Evolutionary conservation across 2,113 vertebrate genomes (phyloP), one percentile per base, ranked within the genome.

Genomic region (Cottus gobio): DNA sequence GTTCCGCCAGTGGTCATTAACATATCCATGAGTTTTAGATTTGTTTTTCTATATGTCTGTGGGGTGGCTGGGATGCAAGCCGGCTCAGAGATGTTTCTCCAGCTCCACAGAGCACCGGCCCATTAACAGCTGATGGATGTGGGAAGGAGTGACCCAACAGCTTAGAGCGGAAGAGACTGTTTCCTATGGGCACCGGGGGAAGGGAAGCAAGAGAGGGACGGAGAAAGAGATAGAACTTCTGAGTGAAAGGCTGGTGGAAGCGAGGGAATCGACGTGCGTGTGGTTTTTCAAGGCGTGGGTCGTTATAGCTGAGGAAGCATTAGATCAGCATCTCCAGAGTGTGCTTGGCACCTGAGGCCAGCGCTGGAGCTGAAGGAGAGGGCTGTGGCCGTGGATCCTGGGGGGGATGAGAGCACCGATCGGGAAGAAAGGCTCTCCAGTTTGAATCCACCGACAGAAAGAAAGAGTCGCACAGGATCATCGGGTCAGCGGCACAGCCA

Each of bases 41-140:
- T 72, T 72, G 39, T 71, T 77, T 78, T 78, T 58, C 31, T 57
- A 12, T 64, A 44, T 65, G 20, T 65, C 16, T 77, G 52, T 60
- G 74, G 7, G 56, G 16, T 56, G 50, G 31, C 56, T n/a, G 39
- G 56, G 65, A 76, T 70, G 80, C 48, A 52, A 68, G 67, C 54
- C 20, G 75, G 61, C 57, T 46, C 39, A 5, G 79, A 81, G 86
- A 75, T 77, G 80, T 85, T 82, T 63, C 78, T 77, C 68, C 63
- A 71, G 36, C 74, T 64, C 71, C 62, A 57, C 77, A 86, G 78
- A 86, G 86, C 76, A 42, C 42, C 20, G 71, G 87, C 86, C 91
- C 87, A 93, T 95, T 94, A 95, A 90, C 90, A 88, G 89, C 90
- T 94, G 93, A 94, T 94, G 87, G 91, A 95, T 95, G 93, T 91